These are phyloP conservation scores for Microtus montanus DNA, from an alignment of 2,113 vertebrate genomes.

Conservation along the genomic window DNA sequence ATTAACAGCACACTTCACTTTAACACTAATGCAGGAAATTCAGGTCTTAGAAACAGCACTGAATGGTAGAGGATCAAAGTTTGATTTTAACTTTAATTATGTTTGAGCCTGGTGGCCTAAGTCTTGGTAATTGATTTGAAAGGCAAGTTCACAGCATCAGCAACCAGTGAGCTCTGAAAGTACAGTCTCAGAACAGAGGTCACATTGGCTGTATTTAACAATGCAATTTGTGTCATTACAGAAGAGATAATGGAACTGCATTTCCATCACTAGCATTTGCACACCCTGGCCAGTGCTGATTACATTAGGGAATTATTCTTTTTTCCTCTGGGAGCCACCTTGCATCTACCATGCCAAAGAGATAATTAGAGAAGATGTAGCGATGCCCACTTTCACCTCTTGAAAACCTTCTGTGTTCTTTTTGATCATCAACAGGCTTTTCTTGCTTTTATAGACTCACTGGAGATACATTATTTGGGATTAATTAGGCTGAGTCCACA, in stretches of 20 bases:
- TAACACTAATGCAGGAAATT: conserved; percentile 56
- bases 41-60: conserved; percentile 31
- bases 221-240: conserved; percentile 35
- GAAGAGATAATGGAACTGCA: conserved; percentile 14
- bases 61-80: conserved; percentile 68
- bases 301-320: not conserved
- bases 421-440: too few relatives aligned
- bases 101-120: conserved; percentile 39
- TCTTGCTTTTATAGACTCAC: not conserved
- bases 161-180: conserved; percentile 29
- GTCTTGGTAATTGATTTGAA: conserved; percentile 57
- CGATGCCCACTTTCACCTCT: not conserved
- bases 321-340: not conserved
- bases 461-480: not conserved
- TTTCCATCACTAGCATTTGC: not conserved
- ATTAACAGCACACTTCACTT: conserved; percentile 69
- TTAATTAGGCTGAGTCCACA: not conserved
- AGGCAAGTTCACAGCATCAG: conserved; percentile 64
- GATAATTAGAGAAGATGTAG: not conserved
- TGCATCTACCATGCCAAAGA: not conserved
- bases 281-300: not conserved
- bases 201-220: conserved; percentile 55
- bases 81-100: conserved; percentile 68
- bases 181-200: not conserved
- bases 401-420: not conserved